Evolutionary conservation across 2,113 vertebrate genomes (phyloP), one percentile per base, ranked within the genome.

Genomic region (Hippocampus zosterae): DNA sequence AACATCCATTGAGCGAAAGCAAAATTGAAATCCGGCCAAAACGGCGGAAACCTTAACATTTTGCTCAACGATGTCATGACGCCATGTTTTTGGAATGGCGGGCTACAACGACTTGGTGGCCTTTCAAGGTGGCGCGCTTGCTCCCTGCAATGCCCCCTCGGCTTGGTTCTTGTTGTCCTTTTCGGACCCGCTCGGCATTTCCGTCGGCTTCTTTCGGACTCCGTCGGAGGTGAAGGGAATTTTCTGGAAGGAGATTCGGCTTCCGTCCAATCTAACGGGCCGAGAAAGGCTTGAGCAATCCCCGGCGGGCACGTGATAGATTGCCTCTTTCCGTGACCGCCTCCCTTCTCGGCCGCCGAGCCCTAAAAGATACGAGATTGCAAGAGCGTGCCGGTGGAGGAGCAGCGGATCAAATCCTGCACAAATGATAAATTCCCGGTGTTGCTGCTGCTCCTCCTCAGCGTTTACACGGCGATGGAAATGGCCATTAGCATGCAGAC

Each of bases 401-500:
- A 84, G 88, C 76, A 59, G 68, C 72, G 72, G 80, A 86, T 88
- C 81, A 87, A 87, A 89, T 62, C 40, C 78, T 56, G 62, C 73
- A 60, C 68, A 73, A 82, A 77, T 85, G 83, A 89, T 83, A 81
- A 85, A 82, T 37, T 75, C 73, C 27, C 67, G 64, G 61, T 68
- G 81, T 72, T 74, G 64, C 25, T 2, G 37, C 25, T 27, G 25
- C 25, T 27, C 25, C 25, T 27, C 25, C 25, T 27, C 25, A 27
- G 25, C 82, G 88, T 90, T 90, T 80, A 84, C 88, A 89, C 87
- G 87, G 72, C 87, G 85, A 91, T 90, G 88, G 70, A 87, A 87
- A 78, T 69, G 74, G 78, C 76, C 48, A 85, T 83, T 76, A 72
- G 69, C 74, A 81, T 84, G 85, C 88, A 80, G 74, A 83, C 60